Evolutionary conservation across 2,888 invertebrate genomes (phyloP), one percentile per base, ranked within the genome.

Genomic region (Myopa tessellatipennis): DNA sequence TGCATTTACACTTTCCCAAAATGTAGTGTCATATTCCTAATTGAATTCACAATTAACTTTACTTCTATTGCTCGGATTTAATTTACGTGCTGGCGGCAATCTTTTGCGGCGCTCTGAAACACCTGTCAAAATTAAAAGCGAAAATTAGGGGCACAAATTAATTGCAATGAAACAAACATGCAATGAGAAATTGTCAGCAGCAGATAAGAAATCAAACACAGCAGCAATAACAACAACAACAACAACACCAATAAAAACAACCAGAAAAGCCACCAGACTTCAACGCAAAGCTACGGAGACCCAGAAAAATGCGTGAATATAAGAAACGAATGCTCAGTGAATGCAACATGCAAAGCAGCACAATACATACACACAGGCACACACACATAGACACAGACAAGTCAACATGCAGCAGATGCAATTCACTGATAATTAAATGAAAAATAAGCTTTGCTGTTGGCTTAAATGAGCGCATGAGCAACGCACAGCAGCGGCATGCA

Each of bases 381-480:
- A 26, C 26, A 26, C 26, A 26, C 26, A 61, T 4, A 26, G 5
- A 61, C 34, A 38, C 65, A 36, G 36, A 65, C 65, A 12, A 26
- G 4, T 16, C 5, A 18, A 65, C 38, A 14, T 65, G 36, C 14
- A 34, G 65, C 65, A 65, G 65, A 38, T 38, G 38, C 65, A 38
- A 65, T 65, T 16, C 65, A 10, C 36, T 14, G 14, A 36, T 65
- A 65, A 65, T 65, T 65, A 65, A 65, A 65, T 36, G 7, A 65
- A 38, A 36, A 65, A 38, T 65, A 38, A 38, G 34, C 65, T 38
- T 38, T 16, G 65, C n/a, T 61, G 52, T 52, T 52, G 52, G 5
- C 18, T 58, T 18, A 18, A n/a, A 58, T n/a, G 58, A 58, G 58
- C 58, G 65, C 65, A 65, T 61, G 61, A 34, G 65, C 65, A 65